phyloP scores from a whole-genome alignment of 2,797 vertebrate species.

The Anguilla pacifica region DNA sequence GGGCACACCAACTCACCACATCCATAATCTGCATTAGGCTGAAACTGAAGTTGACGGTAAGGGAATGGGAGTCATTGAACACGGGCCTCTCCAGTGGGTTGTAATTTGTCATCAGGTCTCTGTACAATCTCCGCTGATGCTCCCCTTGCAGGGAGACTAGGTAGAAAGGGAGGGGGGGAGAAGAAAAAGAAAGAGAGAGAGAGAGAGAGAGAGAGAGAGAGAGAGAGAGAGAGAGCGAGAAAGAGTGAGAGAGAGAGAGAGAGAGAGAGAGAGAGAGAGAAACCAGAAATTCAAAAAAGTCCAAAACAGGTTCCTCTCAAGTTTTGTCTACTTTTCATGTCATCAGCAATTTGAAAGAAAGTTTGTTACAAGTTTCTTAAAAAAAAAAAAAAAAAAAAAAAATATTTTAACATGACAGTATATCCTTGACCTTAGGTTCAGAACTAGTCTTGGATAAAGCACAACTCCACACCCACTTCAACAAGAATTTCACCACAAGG shows the following conservation, averaged over 20 bases:
- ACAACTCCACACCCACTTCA: background rate
- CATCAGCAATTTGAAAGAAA: background rate
- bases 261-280: background rate
- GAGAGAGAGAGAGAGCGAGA: background rate
- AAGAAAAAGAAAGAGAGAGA: background rate
- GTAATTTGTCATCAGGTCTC: constrained; percentile 64
- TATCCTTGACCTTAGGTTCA: background rate
- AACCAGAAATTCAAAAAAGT: background rate
- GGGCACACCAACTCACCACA: constrained; percentile 54
- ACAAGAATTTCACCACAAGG: constrained; percentile 11
- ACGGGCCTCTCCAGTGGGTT: constrained; percentile 70
- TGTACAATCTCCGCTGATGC: constrained; percentile 64
- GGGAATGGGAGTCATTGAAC: constrained; percentile 65
- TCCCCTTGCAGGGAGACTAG: constrained; percentile 70
- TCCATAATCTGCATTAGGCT: constrained; percentile 78
- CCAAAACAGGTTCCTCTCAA: background rate
- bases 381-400: background rate
- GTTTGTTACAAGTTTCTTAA: background rate
- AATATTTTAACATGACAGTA: background rate
- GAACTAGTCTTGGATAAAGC: background rate
- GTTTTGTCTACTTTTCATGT: background rate
- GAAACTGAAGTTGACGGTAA: constrained; percentile 69
- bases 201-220: background rate
- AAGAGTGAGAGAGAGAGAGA: background rate
- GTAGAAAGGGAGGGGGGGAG: background rate